Evolutionary conservation across 2,797 vertebrate genomes (phyloP).

Genomic region (Eulemur albifrons): DNA sequence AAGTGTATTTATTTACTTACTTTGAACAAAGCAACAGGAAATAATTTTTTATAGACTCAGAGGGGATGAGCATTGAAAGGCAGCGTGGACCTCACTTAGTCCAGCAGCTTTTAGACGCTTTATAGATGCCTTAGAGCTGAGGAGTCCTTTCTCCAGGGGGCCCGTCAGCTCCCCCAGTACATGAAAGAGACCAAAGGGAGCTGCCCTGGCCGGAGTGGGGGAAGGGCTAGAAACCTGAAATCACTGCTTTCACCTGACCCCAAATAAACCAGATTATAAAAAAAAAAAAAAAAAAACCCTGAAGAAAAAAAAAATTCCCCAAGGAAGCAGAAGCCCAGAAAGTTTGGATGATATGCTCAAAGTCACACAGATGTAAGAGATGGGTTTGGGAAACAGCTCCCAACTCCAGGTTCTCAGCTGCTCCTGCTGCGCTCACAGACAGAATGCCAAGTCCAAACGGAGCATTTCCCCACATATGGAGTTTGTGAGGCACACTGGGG

Average conservation of each 20-base stretch:
- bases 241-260: neutral
- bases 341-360: neutral
- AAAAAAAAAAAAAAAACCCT: neutral
- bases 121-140: neutral
- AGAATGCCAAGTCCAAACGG: neutral
- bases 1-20: neutral
- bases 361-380: neutral
- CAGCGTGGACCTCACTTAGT: neutral
- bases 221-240: neutral
- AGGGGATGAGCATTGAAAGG: neutral
- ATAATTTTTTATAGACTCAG: neutral
- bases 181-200: neutral
- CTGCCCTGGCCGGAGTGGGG: neutral
- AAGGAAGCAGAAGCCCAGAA: neutral
- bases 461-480: neutral
- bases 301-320: neutral
- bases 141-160: neutral
- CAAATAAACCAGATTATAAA: neutral
- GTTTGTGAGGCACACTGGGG: neutral
- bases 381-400: neutral
- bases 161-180: too few relatives aligned
- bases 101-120: neutral
- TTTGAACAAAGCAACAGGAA: neutral
- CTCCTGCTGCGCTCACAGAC: neutral
- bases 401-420: neutral